These are phyloP conservation scores for Coptodon rendalli DNA, from an alignment of 2,113 vertebrate genomes.

Conservation along the genomic window DNA sequence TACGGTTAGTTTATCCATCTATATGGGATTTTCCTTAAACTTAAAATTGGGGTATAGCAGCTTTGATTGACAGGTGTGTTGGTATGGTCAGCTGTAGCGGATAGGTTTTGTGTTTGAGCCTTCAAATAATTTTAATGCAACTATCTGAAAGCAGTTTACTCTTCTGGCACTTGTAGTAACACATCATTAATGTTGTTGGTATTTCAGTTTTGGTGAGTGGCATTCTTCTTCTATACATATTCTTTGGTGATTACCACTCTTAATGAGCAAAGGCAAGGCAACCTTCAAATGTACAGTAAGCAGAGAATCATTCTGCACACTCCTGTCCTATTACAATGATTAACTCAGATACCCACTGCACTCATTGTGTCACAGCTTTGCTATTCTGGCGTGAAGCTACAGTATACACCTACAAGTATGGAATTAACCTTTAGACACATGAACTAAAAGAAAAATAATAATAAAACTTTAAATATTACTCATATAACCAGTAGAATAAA, in stretches of 20 bases:
- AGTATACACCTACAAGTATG: accelerated
- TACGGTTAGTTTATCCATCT: neutral
- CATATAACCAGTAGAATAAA: neutral
- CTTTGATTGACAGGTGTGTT: neutral
- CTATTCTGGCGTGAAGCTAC: neutral
- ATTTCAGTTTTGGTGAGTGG: neutral
- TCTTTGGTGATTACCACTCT: neutral
- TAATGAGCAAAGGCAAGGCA: neutral
- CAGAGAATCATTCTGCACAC: neutral
- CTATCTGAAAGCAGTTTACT: neutral
- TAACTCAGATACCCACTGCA: neutral
- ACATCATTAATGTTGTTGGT: neutral
- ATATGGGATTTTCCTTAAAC: neutral
- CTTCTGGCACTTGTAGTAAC: neutral
- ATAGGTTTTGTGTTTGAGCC: neutral
- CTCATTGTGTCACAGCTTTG: neutral
- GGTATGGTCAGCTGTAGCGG: neutral
- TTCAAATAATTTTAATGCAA: neutral
- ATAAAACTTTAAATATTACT: neutral
- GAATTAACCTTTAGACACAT: neutral
- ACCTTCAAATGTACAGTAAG: neutral
- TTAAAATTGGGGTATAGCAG: neutral
- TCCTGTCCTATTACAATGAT: neutral
- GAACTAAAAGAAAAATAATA: neutral
- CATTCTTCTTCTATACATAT: neutral